Evolutionary conservation across 2,797 vertebrate species (phyloP), one percentile per base, ranked within the genome.

Genomic region (Phoebastria nigripes): DNA sequence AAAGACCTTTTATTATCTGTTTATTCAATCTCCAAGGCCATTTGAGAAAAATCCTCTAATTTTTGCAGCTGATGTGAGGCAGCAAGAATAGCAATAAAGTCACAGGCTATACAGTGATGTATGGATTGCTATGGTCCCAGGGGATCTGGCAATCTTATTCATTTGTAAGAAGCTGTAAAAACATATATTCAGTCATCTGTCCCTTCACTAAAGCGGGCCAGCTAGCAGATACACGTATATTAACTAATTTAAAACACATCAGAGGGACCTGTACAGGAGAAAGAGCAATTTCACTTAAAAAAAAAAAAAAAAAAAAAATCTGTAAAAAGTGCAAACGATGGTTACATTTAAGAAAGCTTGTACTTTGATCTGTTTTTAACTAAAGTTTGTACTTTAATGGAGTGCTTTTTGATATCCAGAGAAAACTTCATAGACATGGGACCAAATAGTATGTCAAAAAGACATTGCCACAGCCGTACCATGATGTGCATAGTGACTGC

Each of bases 21-120:
- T 93, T 93, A 70, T 81, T 93, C 67, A 86, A 93, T 79, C 81
- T 92, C 41, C 61, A 90, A 95, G 65, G 71, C 46, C 67, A 42
- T 73, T 91, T 91, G 65, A 84, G 71, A 87, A 89, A 91, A 95
- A 66, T 33, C 3, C 17, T 55, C 31, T 51, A 35, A 65, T 33
- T 92, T 81, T 85, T 94, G 59, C 55, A 79, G 78, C 39, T 73
- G 76, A 92, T 44, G 59, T 2, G 4, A 90, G 59, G 35, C 61
- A 93, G 84, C 78, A 89, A 91, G 37, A 93, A 85, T 12, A 95
- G 70, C 65, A 96, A 61, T 80, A 86, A 90, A 86, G 46, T 72
- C 87, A 74, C 11, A 76, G 67, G 56, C 55, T 92, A n/a, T 44
- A 71, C 22, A 74, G 63, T 54, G 69, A 92, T 51, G 18, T 56